Base-by-base conservation (phyloP, 2,113 vertebrate genomes). In the Onychorhynchus coronatus region DNA sequence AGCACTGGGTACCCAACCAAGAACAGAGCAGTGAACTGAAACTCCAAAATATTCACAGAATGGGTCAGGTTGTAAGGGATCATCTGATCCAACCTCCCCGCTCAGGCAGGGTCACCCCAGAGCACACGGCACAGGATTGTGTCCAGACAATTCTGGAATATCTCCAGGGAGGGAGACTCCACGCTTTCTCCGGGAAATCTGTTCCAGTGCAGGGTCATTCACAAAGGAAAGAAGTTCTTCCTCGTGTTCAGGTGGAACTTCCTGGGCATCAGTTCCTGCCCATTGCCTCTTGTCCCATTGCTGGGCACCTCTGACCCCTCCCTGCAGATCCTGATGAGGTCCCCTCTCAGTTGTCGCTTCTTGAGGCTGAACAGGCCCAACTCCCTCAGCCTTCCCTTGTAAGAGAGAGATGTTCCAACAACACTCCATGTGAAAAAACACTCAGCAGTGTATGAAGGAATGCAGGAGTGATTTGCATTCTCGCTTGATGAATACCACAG, bases 241-340 rank as follows among this genome's bases (percentile, higher is more conserved):
- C 23, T 24, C 28, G 41, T 46, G 46, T 25, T 11, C 33, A 61
- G 53, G 12, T 20, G 6, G 9, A 72, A 30, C 14, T 50, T 15
- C 25, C 53, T n/a, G 46, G 15, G 39, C 1, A 25, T 41, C 55
- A 70, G 13, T 6, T 14, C 9, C 18, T 37, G 25, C 22, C 41
- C 1, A 0, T 42, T 1, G 37, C 4, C 55, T 63, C 63, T 49
- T 50, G 47, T 15, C 63, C 71, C 41, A 27, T 2, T 62, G 25
- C 30, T 22, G n/a, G 22, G 31, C 31, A 9, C 27, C 46, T 4
- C 8, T 0, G 31, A 9, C 6, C 39, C 41, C 25, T 70, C 47
- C 25, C 55, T 70, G 41, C 55, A 75, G 1, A 10, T 20, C 35
- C 46, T 14, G 20, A n/a, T 53, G 20, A 53, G 30, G 24, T 47